Conservation (phyloP, 35 echinoderm and acorn worm genomes). For the Ptychodera flava region DNA sequence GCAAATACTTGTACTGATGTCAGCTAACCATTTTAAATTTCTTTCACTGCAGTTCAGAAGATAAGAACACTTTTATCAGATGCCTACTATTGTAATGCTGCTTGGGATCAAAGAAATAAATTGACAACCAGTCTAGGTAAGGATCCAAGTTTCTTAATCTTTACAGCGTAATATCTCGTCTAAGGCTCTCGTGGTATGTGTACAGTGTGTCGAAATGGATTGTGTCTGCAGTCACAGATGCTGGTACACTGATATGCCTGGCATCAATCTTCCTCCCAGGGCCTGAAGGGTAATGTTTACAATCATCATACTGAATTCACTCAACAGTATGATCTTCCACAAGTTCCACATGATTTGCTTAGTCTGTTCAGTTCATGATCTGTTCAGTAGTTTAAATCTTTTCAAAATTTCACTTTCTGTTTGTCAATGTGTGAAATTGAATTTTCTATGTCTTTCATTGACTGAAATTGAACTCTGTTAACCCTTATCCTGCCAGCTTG, state of each 20-base stretch:
- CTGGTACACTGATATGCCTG: neutral
- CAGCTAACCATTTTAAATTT: too few species aligned
- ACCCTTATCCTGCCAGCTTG: too few species aligned
- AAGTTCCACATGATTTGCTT: too few species aligned
- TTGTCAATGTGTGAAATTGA: too few species aligned
- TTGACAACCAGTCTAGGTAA: constrained; percentile 11
- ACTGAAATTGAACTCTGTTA: too few species aligned
- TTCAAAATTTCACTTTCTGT: too few species aligned
- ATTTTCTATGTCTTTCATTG: too few species aligned
- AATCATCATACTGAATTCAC: neutral
- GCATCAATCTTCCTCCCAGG: neutral
- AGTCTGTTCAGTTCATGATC: too few species aligned
- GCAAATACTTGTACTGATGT: too few species aligned
- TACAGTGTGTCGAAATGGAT: neutral
- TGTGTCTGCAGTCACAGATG: neutral
- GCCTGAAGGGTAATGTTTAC: neutral
- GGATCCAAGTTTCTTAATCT: neutral
- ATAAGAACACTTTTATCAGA: constrained; percentile 4
- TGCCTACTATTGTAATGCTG: constrained; percentile 18
- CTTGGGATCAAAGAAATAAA: constrained; percentile 7
- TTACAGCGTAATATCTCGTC: neutral
- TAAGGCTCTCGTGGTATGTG: neutral
- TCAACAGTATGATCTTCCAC: too few species aligned
- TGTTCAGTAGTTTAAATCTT: too few species aligned
- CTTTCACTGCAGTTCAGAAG: too few species aligned